These are phyloP conservation scores for Steinernema carpocapsae DNA, from an alignment of 2,888 invertebrate genomes.

Conservation along the genomic window DNA sequence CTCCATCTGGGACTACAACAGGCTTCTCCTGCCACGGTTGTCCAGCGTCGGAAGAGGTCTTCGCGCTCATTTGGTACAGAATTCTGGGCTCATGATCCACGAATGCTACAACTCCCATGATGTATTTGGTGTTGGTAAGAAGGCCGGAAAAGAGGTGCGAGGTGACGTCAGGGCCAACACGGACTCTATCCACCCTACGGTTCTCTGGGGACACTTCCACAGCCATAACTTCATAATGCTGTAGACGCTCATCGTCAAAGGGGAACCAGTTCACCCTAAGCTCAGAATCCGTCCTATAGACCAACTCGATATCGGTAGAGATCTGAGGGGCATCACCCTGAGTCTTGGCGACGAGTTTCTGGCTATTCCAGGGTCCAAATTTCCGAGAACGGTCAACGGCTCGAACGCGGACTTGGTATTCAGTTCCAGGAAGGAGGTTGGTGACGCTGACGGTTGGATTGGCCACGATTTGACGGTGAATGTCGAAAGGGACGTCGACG, in stretches of 20 bases:
- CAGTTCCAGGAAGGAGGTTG: constrained; percentile 67
- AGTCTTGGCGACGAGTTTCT: constrained; percentile 61
- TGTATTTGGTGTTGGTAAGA: constrained; percentile 63
- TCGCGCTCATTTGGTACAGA: constrained; percentile 56
- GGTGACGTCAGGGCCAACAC: constrained; percentile 58
- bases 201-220: constrained; percentile 51
- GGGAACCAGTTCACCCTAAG: constrained; percentile 63
- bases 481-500: constrained; percentile 62
- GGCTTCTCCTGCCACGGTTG: constrained; percentile 55
- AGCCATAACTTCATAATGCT: constrained; percentile 67
- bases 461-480: constrained; percentile 67
- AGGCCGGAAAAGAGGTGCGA: constrained; percentile 63
- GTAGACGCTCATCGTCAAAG: constrained; percentile 57
- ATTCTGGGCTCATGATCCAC: constrained; percentile 66
- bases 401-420: constrained; percentile 65
- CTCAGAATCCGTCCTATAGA: constrained; percentile 61
- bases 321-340: constrained; percentile 63
- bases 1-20: constrained; percentile 54
- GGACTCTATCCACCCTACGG: constrained; percentile 55
- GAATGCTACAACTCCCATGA: constrained; percentile 67
- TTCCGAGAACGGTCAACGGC: constrained; percentile 63
- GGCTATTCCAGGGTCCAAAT: constrained; percentile 66
- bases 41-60: constrained; percentile 53
- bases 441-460: constrained; percentile 67
- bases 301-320: constrained; percentile 50